Percentiles rank a stretch among this genome's conserved stretches.
Evolutionary conservation across 2,888 invertebrate species (phyloP).

Genomic region (Cordilura impudica): DNA sequence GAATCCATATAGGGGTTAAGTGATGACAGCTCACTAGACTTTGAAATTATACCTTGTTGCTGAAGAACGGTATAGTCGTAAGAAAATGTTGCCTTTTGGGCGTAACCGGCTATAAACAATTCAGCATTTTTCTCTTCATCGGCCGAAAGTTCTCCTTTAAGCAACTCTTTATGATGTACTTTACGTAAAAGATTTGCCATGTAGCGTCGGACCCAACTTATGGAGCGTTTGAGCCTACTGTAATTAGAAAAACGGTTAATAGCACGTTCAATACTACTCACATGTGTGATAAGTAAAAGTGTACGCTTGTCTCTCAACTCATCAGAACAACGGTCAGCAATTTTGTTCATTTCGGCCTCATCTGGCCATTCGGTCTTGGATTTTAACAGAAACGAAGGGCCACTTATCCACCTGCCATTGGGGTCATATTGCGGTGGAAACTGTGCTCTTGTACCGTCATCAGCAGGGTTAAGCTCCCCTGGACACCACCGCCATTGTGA

Average conservation of each 20-base stretch:
- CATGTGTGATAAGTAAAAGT: background rate
- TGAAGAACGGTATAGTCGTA: background rate
- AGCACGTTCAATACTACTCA: background rate
- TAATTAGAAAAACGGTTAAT: background rate
- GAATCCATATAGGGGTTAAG: background rate
- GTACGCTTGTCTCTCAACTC: background rate
- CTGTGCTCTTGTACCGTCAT: constrained; percentile 3
- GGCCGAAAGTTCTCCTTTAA: background rate
- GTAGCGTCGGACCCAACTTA: constrained; percentile 1
- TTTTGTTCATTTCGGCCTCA: background rate
- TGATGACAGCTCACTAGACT: background rate
- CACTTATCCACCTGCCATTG: background rate
- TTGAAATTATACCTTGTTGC: background rate
- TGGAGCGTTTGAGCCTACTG: constrained; percentile 6
- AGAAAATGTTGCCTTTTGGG: background rate
- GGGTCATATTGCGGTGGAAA: constrained; percentile 3
- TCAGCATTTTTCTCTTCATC: background rate
- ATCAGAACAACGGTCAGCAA: background rate
- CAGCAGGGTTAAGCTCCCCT: constrained; percentile 3
- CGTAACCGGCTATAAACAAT: background rate
- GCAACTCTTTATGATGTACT: background rate
- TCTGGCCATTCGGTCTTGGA: too few species aligned
- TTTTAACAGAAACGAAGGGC: background rate
- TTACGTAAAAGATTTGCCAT: background rate
- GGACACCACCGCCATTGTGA: background rate